These are phyloP conservation scores for Callipepla californica DNA, from an alignment of 2,113 vertebrate genomes.

Conservation along the genomic window DNA sequence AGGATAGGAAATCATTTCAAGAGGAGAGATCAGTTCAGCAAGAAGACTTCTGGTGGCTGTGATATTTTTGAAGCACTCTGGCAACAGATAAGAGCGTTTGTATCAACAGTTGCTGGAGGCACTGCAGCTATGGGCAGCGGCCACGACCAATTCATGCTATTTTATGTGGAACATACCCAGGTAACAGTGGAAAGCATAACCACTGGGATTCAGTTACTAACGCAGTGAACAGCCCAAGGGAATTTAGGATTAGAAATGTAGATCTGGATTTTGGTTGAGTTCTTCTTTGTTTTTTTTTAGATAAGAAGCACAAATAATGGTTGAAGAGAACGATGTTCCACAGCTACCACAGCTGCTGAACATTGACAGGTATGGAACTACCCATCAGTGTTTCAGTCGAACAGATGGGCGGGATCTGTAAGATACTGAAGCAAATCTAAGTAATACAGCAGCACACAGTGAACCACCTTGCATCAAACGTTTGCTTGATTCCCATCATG, in stretches of 20 bases:
- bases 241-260: not conserved
- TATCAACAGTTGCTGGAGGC: not conserved
- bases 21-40: not conserved
- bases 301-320: not conserved
- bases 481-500: not conserved
- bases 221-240: not conserved
- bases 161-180: not conserved
- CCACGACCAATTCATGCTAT: not conserved
- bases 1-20: not conserved
- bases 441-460: not conserved
- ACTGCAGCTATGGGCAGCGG: not conserved
- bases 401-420: rapidly evolving
- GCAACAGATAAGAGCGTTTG: not conserved
- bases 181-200: not conserved
- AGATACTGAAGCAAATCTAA: not conserved
- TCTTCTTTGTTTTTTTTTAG: not conserved
- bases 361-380: not conserved
- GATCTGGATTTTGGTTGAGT: not conserved
- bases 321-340: not conserved
- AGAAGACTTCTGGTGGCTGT: not conserved
- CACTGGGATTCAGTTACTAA: not conserved
- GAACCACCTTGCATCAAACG: not conserved
- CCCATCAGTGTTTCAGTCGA: not conserved
- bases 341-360: not conserved
- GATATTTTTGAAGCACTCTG: not conserved